A percentile compares a stretch with the other conserved stretches of the same genome.
These are phyloP conservation scores for Chalcosyrphus nemorum DNA, from an alignment of 2,888 invertebrate species.

Conservation along the genomic window DNA sequence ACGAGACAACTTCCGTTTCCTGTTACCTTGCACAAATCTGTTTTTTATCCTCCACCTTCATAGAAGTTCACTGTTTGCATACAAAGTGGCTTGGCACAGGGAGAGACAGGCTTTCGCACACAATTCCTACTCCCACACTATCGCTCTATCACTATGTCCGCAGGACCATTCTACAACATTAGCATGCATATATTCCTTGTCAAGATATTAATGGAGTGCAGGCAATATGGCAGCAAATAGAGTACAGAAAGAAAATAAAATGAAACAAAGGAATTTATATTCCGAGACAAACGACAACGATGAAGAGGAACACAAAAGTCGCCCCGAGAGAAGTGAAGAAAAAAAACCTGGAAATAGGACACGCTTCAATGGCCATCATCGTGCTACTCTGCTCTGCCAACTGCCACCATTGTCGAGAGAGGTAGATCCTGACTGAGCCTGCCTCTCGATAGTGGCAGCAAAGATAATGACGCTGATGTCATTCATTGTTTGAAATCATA, in stretches of 20 bases:
- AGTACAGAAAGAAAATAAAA: not conserved
- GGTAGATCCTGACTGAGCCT: not conserved
- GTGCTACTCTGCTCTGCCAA: not conserved
- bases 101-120: no score
- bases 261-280: conserved; percentile 16
- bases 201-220: conserved; percentile 53
- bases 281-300: conserved; percentile 25
- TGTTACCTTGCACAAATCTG: conserved; percentile 56
- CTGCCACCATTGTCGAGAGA: not conserved
- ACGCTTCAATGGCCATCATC: conserved; percentile 48
- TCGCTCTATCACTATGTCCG: not conserved
- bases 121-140: not conserved
- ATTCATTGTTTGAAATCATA: conserved; percentile 55
- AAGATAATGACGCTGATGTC: conserved; percentile 49
- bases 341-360: conserved; percentile 13
- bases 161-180: conserved; percentile 36
- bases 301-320: not conserved
- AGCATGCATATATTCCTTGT: conserved; percentile 27
- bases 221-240: conserved; percentile 38
- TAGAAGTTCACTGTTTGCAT: conserved; percentile 52
- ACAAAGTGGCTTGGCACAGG: conserved; percentile 42
- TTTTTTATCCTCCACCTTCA: conserved; percentile 44
- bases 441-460: not conserved
- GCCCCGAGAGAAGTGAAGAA: not conserved
- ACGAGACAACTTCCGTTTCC: conserved; percentile 67